Percentiles rank a stretch among this genome's conserved stretches.
phyloP scores from a whole-genome alignment of 2,113 vertebrate genomes.

The Xiphorhynchus elegans region DNA sequence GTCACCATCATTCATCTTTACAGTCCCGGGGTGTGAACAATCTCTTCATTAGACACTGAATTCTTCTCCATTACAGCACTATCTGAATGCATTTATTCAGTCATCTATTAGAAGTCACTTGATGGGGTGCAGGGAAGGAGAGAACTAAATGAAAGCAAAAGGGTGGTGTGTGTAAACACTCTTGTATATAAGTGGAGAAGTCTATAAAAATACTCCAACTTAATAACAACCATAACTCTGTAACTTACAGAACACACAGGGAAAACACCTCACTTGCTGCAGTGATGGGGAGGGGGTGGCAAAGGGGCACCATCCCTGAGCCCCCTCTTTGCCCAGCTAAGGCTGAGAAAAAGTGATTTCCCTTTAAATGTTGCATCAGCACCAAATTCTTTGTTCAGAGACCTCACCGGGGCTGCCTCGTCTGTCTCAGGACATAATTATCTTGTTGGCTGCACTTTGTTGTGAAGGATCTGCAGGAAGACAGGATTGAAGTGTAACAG shows the following conservation, averaged over 20 bases:
- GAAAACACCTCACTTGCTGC: not conserved
- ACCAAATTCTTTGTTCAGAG: not conserved
- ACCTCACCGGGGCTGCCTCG: not conserved
- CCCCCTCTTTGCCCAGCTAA: not conserved
- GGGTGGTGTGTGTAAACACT: not conserved
- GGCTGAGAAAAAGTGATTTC: not conserved
- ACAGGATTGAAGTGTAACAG: not conserved
- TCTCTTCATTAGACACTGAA: slow-evolving; percentile 59
- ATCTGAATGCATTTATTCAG: slow-evolving; percentile 50
- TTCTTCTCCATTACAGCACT: slow-evolving; percentile 61
- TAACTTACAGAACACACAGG: not conserved
- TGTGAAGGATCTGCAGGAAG: slow-evolving; percentile 50
- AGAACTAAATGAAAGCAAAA: slow-evolving; percentile 33
- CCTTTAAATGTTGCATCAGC: not conserved
- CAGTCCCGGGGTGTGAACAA: not conserved
- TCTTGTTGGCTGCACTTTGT: not conserved
- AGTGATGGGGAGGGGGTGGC: not conserved
- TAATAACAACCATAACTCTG: slow-evolving; percentile 29
- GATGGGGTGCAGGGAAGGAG: not conserved
- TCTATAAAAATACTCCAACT: slow-evolving; percentile 15
- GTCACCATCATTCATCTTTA: slow-evolving; percentile 59
- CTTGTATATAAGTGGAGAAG: not conserved
- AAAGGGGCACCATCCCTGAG: not conserved
- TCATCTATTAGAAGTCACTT: slow-evolving; percentile 45
- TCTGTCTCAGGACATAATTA: not conserved